Evolutionary conservation across 2,797 vertebrate genomes (phyloP).

Genomic region (Pipistrellus pygmaeus): DNA sequence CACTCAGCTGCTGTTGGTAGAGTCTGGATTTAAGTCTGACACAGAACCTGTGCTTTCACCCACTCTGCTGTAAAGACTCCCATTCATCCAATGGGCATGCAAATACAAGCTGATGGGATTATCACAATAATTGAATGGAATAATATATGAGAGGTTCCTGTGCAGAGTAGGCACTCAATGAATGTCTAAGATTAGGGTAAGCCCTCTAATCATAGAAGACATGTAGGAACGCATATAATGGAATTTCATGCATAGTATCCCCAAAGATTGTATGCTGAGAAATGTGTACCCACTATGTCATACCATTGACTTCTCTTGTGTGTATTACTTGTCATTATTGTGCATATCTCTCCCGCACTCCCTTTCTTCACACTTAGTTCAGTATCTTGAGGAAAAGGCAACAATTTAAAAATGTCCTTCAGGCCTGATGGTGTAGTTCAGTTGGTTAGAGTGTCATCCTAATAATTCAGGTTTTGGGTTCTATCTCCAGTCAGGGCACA

Average conservation of each 20-base stretch:
- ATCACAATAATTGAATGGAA: neutral
- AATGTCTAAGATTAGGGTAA: neutral
- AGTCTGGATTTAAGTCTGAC: neutral
- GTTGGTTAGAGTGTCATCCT: neutral
- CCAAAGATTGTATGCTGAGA: neutral
- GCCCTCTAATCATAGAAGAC: too few species aligned
- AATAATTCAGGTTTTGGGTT: neutral
- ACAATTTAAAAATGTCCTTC: neutral
- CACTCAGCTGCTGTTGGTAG: neutral
- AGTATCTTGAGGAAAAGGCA: neutral
- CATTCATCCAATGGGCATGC: neutral
- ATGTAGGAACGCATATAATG: neutral
- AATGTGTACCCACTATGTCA: neutral
- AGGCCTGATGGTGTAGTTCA: neutral
- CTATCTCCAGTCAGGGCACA: neutral
- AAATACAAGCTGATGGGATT: neutral
- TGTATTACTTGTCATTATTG: neutral
- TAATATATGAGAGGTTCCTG: neutral
- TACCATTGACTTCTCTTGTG: neutral
- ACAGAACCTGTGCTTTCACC: neutral
- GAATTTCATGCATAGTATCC: neutral
- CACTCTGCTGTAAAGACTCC: neutral
- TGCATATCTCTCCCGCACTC: neutral
- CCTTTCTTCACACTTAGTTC: constrained; percentile 19
- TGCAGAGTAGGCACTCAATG: neutral